Conservation (phyloP, 1,140 invertebrate species). For the Mamestra configurata region DNA sequence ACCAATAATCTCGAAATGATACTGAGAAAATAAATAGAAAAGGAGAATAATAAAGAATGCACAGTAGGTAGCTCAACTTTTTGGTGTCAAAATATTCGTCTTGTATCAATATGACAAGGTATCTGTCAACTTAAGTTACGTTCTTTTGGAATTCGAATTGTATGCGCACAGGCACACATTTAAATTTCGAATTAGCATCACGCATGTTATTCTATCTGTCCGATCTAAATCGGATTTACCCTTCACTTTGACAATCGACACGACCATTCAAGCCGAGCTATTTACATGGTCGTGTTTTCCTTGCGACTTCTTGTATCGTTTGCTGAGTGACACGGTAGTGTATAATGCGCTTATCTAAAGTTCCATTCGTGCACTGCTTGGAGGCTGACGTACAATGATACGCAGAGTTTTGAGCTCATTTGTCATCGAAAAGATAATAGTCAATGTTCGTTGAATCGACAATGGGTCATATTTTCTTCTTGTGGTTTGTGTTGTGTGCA, state of each 20-base stretch:
- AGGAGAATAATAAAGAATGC: not conserved
- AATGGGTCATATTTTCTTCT: conserved; percentile 74
- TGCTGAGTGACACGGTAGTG: conserved; percentile 61
- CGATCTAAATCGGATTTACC: conserved; percentile 83
- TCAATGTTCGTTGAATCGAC: conserved; percentile 76
- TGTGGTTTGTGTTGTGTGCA: conserved; percentile 59
- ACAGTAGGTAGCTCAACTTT: conserved; percentile 16
- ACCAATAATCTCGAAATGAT: not conserved
- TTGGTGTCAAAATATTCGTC: not conserved
- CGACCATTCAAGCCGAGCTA: conserved; percentile 26
- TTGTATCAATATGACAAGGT: conserved; percentile 40
- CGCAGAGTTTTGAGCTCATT: conserved; percentile 76
- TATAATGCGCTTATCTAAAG: conserved; percentile 52
- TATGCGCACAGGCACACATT: conserved; percentile 69
- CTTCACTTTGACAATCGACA: conserved; percentile 56
- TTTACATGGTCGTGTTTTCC: conserved; percentile 53
- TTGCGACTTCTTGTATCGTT: conserved; percentile 11
- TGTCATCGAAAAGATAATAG: conserved; percentile 81
- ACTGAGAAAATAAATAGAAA: not conserved
- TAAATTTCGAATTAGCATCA: conserved; percentile 81
- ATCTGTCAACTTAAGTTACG: conserved; percentile 64
- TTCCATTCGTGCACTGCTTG: conserved; percentile 27
- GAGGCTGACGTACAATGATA: conserved; percentile 60
- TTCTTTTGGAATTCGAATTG: conserved; percentile 67
- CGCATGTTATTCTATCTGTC: conserved; percentile 72